Conservation (phyloP, 1,140 invertebrate species). For the Sipha flava region DNA sequence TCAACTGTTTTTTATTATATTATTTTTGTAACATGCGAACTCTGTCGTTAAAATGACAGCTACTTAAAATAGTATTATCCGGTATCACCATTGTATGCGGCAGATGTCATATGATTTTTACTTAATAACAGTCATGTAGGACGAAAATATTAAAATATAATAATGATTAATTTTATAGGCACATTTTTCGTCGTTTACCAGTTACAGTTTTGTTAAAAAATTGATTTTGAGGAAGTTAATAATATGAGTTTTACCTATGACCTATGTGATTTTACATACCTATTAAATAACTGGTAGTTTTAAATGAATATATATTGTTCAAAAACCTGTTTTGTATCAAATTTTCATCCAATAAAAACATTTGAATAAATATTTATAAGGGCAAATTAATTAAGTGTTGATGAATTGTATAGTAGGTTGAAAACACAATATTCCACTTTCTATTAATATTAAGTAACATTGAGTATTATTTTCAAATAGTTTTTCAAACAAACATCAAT, state of each 20-base stretch:
- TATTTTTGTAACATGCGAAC: background rate
- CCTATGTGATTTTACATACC: too few species aligned
- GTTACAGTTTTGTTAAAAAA: too few species aligned
- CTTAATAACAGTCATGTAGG: background rate
- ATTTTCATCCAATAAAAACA: background rate
- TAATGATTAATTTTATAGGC: background rate
- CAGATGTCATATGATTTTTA: background rate
- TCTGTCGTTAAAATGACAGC: background rate
- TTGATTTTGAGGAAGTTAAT: too few species aligned
- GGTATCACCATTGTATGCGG: background rate
- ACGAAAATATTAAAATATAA: background rate
- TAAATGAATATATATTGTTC: background rate
- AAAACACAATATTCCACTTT: background rate
- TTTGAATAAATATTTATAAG: background rate
- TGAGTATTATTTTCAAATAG: background rate
- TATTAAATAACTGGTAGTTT: background rate
- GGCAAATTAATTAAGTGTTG: background rate
- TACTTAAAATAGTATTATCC: background rate
- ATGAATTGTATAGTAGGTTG: background rate
- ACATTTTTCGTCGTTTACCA: too few species aligned
- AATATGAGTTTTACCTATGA: too few species aligned
- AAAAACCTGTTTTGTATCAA: background rate
- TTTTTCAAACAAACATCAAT: background rate
- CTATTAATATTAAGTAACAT: background rate
- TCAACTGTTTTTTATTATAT: background rate